A percentile compares a stretch with the other conserved stretches of the same genome.
These are phyloP conservation scores for Sitodiplosis mosellana DNA, from an alignment of 1,140 invertebrate species.

Conservation along the genomic window DNA sequence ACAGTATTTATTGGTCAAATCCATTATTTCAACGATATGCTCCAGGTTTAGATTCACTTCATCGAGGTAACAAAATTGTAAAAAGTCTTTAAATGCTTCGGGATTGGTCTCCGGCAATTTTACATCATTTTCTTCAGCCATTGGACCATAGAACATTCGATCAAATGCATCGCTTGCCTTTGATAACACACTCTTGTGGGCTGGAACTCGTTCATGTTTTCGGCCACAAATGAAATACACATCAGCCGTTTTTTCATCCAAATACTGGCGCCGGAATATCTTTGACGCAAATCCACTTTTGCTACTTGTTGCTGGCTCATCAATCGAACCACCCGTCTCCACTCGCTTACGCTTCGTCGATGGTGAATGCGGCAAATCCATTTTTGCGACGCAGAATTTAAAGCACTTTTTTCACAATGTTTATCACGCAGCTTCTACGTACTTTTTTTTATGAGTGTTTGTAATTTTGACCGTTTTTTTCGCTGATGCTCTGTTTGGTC, in stretches of 20 bases:
- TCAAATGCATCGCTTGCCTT: neutral
- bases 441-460: too few relatives aligned
- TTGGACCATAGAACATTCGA: neutral
- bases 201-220: neutral
- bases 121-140: neutral
- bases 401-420: too few relatives aligned
- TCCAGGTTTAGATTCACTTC: neutral
- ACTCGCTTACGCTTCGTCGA: too few relatives aligned
- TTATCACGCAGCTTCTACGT: too few relatives aligned
- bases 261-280: too few relatives aligned
- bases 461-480: too few relatives aligned
- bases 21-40: neutral
- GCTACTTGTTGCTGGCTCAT: too few relatives aligned
- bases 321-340: too few relatives aligned
- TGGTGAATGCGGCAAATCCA: too few relatives aligned
- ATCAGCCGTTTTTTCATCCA: neutral
- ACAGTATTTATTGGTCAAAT: neutral
- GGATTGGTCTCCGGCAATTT: neutral
- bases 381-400: too few relatives aligned
- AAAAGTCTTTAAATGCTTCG: neutral
- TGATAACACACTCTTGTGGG: neutral
- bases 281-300: too few relatives aligned
- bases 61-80: neutral
- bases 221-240: neutral
- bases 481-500: too few relatives aligned